Percentiles rank a stretch among this genome's conserved stretches.
phyloP scores from a whole-genome alignment of 2,113 vertebrate species.

The Regulus satrapa region DNA sequence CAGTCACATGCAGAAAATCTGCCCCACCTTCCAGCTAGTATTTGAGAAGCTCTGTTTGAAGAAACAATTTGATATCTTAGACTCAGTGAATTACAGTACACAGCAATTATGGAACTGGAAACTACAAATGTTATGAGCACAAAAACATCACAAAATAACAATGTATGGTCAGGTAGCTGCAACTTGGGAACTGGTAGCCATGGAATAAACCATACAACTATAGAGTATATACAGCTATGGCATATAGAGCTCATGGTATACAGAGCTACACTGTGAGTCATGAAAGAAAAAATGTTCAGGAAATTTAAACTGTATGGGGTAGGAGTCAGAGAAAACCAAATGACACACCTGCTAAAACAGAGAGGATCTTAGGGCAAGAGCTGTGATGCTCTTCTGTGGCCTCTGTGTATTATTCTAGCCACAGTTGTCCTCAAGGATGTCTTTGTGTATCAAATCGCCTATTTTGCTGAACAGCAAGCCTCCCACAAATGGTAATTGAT shows the following conservation, averaged over 20 bases:
- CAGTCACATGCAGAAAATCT: not conserved
- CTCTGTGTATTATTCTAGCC: not conserved
- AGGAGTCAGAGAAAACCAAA: not conserved
- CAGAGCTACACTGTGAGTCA: not conserved
- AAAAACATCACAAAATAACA: not conserved
- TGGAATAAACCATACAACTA: not conserved
- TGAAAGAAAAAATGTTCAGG: not conserved
- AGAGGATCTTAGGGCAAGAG: not conserved
- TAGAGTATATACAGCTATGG: not conserved
- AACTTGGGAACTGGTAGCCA: not conserved
- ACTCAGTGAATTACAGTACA: not conserved
- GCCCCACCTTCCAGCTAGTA: not conserved
- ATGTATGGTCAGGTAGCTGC: not conserved
- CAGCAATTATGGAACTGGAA: not conserved
- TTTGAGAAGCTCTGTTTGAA: not conserved
- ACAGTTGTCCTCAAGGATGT: not conserved
- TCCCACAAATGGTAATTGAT: not conserved
- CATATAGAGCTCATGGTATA: not conserved
- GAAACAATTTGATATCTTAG: not conserved
- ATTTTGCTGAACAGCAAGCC: not conserved
- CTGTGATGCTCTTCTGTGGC: not conserved
- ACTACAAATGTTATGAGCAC: not conserved
- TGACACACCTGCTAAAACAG: not conserved
- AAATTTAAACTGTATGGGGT: not conserved
- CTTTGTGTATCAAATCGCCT: not conserved